Evolutionary conservation across 2,888 invertebrate species (phyloP).

Genomic region (Carabus problematicus): DNA sequence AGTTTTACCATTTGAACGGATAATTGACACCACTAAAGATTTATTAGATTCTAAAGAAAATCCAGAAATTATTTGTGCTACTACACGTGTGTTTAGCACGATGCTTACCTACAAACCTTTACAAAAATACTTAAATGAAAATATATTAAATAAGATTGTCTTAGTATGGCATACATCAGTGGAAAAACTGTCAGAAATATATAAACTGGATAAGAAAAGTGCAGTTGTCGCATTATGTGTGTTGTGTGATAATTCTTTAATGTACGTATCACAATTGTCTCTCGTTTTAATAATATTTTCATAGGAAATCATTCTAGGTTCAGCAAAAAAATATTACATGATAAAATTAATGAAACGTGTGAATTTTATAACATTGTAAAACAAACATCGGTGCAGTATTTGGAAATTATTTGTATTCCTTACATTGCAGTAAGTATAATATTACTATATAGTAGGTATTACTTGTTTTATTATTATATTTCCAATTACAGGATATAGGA

Average conservation of each 20-base stretch:
- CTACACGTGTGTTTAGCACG: constrained; percentile 19
- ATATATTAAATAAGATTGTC: constrained; percentile 6
- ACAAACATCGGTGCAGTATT: constrained; percentile 16
- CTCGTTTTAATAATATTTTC: not conserved
- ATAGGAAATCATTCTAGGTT: not conserved
- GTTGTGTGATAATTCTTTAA: constrained; percentile 25
- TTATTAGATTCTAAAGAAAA: constrained; percentile 10
- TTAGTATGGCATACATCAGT: not conserved
- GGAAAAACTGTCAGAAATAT: constrained; percentile 17
- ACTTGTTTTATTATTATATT: constrained; percentile 6
- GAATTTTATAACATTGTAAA: not conserved
- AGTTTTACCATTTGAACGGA: not conserved
- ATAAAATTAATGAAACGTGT: constrained; percentile 4
- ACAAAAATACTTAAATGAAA: constrained; percentile 12
- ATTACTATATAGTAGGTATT: constrained; percentile 44
- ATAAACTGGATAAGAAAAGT: not conserved
- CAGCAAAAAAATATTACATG: not conserved
- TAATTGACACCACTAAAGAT: not conserved
- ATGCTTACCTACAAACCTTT: constrained; percentile 21
- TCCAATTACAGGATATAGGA: constrained; percentile 5
- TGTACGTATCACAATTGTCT: not conserved
- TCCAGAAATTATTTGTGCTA: constrained; percentile 10
- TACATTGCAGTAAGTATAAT: constrained; percentile 48
- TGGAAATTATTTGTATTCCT: constrained; percentile 25
- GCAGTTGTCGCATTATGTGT: constrained; percentile 3